Base-by-base conservation (phyloP, 1,140 invertebrate species). In the Thrips palmi region DNA sequence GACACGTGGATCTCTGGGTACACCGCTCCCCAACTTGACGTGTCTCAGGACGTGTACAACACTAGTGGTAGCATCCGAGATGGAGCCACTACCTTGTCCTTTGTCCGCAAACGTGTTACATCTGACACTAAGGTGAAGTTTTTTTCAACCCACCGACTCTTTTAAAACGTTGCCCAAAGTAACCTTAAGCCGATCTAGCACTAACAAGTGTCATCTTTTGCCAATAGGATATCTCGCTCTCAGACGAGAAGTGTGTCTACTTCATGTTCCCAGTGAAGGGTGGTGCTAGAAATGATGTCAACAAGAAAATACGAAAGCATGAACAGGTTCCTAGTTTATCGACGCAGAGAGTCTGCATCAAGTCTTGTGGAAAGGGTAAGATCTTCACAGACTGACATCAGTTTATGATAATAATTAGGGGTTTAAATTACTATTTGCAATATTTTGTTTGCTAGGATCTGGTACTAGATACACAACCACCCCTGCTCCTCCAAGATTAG, bases 231-330 rank as follows among this genome's bases (percentile, higher is more conserved):
- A 58, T 87, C 21, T 73, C 77, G 19, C 88, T 93, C 56, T 76
- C 76, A 0, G 75, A 87, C 47, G 70, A 75, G 4, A 63, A 77
- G 33, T 93, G 87, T 52, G 57, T 83, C 2, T 89, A 87, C 57
- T 67, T 93, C 53, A 77, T 92, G 67, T 93, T 86, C 63, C 79
- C 83, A 1, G 68, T 82, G 0, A 72, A 77, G 52, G 88, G 88
- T 6, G 87, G 88, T 3, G 62, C 56, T 3, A 87, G 80, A 55
- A 76, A 89, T 55, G 60, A 74, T 11, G 77, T 83, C 8, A 84
- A 75, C 53, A 91, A 88, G 55, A 79, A 79, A 48, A 86, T 88
- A 25, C 63, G 71, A 35, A 86, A 87, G 48, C 89, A 94, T 52
- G 66, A 74, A 31, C 56, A 58, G 2, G 69, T 72, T 2, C 88